Percentiles rank a stretch among this genome's conserved stretches.
These are phyloP conservation scores for Cettia cetti DNA, from an alignment of 2,113 vertebrate species.

Conservation along the genomic window DNA sequence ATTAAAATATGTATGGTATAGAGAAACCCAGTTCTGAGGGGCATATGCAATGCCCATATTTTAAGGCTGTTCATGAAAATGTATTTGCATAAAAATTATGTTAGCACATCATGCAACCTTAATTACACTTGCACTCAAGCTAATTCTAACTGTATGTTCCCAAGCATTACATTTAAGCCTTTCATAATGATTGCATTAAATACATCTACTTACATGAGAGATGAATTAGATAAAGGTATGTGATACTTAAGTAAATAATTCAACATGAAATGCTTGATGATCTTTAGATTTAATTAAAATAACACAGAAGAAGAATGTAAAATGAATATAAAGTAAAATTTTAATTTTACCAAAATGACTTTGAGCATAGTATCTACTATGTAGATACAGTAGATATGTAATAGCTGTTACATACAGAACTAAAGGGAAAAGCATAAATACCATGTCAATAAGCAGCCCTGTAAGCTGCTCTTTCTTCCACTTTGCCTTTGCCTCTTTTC, in stretches of 20 bases:
- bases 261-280: neutral
- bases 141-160: neutral
- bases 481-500: neutral
- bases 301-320: neutral
- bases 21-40: neutral
- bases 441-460: neutral
- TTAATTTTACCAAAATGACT: neutral
- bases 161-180: neutral
- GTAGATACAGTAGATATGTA: too few relatives aligned
- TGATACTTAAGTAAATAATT: neutral
- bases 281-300: neutral
- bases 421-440: neutral
- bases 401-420: neutral
- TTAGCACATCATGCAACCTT: neutral
- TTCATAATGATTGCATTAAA: neutral
- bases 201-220: neutral
- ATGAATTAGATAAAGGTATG: neutral
- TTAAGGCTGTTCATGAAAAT: neutral
- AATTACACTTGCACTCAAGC: neutral
- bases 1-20: neutral
- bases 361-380: neutral
- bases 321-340: neutral
- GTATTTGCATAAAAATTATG: neutral
- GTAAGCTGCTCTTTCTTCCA: neutral
- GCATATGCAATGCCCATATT: neutral